These are phyloP conservation scores for Machaerirhynchus nigripectus DNA, from an alignment of 2,113 vertebrate genomes.

Conservation along the genomic window DNA sequence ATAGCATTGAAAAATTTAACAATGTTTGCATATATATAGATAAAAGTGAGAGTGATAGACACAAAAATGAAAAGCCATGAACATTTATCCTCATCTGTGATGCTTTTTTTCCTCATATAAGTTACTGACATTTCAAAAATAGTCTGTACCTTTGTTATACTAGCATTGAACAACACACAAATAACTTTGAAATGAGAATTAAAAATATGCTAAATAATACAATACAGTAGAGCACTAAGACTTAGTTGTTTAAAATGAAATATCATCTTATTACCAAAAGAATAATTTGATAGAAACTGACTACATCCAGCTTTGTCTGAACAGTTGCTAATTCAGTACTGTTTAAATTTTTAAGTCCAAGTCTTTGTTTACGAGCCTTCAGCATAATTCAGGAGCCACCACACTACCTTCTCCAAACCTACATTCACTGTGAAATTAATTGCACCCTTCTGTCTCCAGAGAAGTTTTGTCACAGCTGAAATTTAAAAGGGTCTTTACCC, in stretches of 20 bases:
- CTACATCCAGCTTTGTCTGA: not conserved
- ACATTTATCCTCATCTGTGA: not conserved
- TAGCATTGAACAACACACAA: not conserved
- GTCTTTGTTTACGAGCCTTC: not conserved
- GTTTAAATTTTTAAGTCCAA: not conserved
- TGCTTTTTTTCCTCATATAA: not conserved
- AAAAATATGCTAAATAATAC: not conserved
- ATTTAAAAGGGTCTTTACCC: not conserved
- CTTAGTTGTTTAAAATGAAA: not conserved
- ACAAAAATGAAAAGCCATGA: not conserved
- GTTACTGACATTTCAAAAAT: not conserved
- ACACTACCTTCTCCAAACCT: not conserved
- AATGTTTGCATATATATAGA: not conserved
- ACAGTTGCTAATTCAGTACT: not conserved
- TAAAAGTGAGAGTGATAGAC: not conserved
- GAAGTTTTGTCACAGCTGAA: not conserved
- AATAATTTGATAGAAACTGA: not conserved
- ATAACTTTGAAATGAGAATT: not conserved
- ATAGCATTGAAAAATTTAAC: not conserved
- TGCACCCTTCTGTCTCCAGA: not conserved
- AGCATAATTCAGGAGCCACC: not conserved
- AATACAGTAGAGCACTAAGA: not conserved
- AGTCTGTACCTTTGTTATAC: not conserved
- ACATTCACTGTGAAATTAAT: not conserved
- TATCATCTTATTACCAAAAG: not conserved